A percentile compares a stretch with the other conserved stretches of the same genome.
Conservation (phyloP, 2,797 vertebrate species). For the Lagorchestes hirsutus region DNA sequence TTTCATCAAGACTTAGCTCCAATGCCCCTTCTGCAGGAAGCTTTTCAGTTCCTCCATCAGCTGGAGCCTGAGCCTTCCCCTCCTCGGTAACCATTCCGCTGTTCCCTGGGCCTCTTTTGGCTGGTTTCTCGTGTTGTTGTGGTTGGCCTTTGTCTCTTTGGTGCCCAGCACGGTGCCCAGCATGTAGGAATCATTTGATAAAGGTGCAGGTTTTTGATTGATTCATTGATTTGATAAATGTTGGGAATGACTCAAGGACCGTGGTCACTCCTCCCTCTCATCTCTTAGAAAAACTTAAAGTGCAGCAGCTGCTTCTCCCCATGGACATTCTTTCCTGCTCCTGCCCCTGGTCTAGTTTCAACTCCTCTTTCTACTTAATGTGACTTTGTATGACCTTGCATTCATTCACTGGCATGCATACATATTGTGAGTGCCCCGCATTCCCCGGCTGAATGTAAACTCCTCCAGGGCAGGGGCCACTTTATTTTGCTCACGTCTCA, state of each 20-base stretch:
- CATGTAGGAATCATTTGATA: not conserved
- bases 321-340: not conserved
- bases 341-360: not conserved
- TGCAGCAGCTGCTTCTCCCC: not conserved
- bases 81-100: not conserved
- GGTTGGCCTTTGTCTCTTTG: not conserved
- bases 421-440: not conserved
- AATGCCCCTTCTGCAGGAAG: not conserved
- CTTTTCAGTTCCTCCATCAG: not conserved
- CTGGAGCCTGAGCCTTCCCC: not conserved
- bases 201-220: not conserved
- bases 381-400: not conserved
- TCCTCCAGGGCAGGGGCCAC: not conserved
- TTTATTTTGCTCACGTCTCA: not conserved
- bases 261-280: not conserved
- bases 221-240: not conserved
- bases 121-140: not conserved
- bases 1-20: not conserved
- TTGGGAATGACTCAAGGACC: not conserved
- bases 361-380: not conserved
- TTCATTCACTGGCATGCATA: not conserved
- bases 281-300: not conserved
- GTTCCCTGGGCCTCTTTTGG: not conserved
- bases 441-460: not conserved
- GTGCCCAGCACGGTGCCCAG: not conserved